Evolutionary conservation across 2,113 vertebrate species (phyloP).

Genomic region (Pygathrix nemaeus): DNA sequence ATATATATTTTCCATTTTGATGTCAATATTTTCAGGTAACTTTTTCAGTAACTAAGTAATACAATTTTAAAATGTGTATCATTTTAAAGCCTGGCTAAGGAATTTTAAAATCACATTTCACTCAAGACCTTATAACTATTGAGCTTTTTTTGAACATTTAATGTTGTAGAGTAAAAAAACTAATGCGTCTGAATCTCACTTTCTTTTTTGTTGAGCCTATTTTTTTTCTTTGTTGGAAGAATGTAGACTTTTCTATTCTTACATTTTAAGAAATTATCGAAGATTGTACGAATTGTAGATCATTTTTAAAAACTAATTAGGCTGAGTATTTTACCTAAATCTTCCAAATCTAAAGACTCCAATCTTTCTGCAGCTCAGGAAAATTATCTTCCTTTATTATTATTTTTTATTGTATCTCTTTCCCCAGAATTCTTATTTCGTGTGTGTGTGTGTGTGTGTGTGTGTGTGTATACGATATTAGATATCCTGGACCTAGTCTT

Average conservation of each 20-base stretch:
- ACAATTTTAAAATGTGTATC: background rate
- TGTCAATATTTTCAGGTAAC: background rate
- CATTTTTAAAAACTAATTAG: background rate
- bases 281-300: background rate
- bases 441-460: too few relatives aligned
- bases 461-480: too few relatives aligned
- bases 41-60: background rate
- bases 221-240: background rate
- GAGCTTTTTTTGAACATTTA: background rate
- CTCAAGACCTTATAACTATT: background rate
- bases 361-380: background rate
- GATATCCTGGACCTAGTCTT: background rate
- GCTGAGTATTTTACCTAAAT: background rate
- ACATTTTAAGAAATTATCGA: slow-evolving; percentile 7
- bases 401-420: background rate
- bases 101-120: slow-evolving; percentile 3
- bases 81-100: background rate
- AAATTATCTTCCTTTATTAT: background rate
- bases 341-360: background rate
- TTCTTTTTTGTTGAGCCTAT: background rate
- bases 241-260: background rate
- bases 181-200: background rate
- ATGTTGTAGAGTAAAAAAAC: background rate
- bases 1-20: background rate
- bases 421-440: background rate